Evolutionary conservation across 2,888 invertebrate species (phyloP).

Genomic region (Dromius quadrimaculatus): DNA sequence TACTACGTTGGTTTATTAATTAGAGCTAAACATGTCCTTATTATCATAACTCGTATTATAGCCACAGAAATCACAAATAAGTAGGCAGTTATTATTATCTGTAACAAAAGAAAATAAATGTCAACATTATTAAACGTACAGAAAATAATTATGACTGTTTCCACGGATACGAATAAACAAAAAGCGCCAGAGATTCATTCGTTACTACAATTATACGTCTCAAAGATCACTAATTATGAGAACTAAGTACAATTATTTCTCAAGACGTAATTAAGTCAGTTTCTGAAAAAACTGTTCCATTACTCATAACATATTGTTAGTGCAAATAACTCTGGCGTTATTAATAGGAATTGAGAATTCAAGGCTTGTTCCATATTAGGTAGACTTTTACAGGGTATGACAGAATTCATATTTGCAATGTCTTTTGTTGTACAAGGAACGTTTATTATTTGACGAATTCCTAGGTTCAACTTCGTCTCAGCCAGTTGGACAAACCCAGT

Average conservation of each 20-base stretch:
- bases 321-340: neutral
- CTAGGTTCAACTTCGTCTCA: no score
- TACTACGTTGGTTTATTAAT: slow-evolving; percentile 7
- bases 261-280: slow-evolving; percentile 14
- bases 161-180: slow-evolving; percentile 28
- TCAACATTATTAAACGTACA: slow-evolving; percentile 24
- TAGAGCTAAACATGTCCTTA: slow-evolving; percentile 24
- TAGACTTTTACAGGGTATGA: no score
- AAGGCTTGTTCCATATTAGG: no score
- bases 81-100: slow-evolving; percentile 6
- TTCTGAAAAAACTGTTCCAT: slow-evolving; percentile 1
- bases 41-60: slow-evolving; percentile 34
- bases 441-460: no score
- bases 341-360: neutral
- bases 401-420: no score
- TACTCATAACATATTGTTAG: slow-evolving; percentile 16
- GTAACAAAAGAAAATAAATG: slow-evolving; percentile 29
- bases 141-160: slow-evolving; percentile 31
- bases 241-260: slow-evolving; percentile 22
- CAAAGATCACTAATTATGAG: slow-evolving; percentile 35
- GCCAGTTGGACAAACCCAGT: no score
- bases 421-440: no score
- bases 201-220: slow-evolving; percentile 16
- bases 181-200: slow-evolving; percentile 21
- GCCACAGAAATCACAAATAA: slow-evolving; percentile 6